phyloP scores from a whole-genome alignment of 2,888 invertebrate species.

The Pandemis heparana region DNA sequence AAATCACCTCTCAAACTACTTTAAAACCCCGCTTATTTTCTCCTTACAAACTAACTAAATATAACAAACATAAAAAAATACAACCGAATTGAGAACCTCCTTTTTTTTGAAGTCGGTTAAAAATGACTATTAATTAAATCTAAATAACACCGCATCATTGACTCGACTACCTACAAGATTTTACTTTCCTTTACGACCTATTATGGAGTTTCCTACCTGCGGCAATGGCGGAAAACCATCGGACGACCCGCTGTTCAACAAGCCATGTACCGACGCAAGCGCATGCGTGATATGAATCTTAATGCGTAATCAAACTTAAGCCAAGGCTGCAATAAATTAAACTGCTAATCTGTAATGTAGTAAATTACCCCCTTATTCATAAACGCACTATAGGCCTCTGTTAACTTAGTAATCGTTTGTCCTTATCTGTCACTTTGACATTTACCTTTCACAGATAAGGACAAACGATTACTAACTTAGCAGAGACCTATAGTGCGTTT shows the following conservation, averaged over 20 bases:
- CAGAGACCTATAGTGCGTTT: no score
- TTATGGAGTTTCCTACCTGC: slow-evolving; percentile 34
- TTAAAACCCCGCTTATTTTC: slow-evolving; percentile 4
- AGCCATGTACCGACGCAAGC: slow-evolving; percentile 5
- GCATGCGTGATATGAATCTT: slow-evolving; percentile 25
- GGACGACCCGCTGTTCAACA: slow-evolving; percentile 21
- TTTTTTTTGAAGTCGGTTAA: no score
- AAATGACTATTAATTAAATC: slow-evolving; percentile 2
- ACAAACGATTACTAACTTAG: no score
- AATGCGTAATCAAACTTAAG: slow-evolving; percentile 26
- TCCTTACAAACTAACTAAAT: not conserved
- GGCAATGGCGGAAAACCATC: slow-evolving; percentile 30
- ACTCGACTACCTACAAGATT: not conserved
- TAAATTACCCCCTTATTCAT: no score
- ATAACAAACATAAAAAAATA: no score
- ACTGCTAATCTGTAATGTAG: slow-evolving; percentile 1
- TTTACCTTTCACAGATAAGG: no score
- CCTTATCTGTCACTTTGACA: no score
- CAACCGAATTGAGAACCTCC: no score
- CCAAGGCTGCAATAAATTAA: slow-evolving; percentile 19
- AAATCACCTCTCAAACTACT: not conserved
- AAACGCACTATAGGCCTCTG: no score
- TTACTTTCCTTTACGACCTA: slow-evolving; percentile 21
- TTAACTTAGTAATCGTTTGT: no score
- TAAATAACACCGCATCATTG: slow-evolving; percentile 8